These are phyloP conservation scores for Blastomussa wellsi DNA, from an alignment of 92 coral and sea anemone species.

Conservation along the genomic window DNA sequence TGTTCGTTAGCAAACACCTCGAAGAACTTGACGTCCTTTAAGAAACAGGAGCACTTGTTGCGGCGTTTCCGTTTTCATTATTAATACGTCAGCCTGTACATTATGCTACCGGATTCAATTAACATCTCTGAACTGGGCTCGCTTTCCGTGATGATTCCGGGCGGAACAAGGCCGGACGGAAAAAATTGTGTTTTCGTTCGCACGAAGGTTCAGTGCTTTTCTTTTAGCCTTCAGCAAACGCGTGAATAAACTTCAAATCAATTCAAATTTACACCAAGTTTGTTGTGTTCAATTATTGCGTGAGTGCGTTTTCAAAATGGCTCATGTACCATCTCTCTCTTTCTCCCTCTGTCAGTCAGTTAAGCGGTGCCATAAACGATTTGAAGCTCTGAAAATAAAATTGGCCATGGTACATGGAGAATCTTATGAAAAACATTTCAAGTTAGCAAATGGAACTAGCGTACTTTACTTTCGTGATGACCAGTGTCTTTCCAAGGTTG, in stretches of 20 bases:
- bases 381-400: background rate
- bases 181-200: background rate
- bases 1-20: no score
- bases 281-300: conserved; percentile 17
- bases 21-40: background rate
- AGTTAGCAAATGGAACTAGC: background rate
- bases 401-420: background rate
- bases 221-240: background rate
- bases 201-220: background rate
- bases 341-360: background rate
- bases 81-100: background rate
- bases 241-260: background rate
- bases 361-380: background rate
- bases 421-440: background rate
- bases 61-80: background rate
- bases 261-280: background rate
- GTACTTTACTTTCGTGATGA: conserved; percentile 20
- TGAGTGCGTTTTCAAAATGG: conserved; percentile 10
- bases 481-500: background rate
- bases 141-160: background rate
- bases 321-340: background rate
- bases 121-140: background rate
- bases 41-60: background rate
- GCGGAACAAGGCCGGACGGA: conserved; percentile 7
- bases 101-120: background rate